These are phyloP conservation scores for Halichondria panicea DNA, from an alignment of 37 sponge, comb jelly and placozoan species.

Conservation along the genomic window DNA sequence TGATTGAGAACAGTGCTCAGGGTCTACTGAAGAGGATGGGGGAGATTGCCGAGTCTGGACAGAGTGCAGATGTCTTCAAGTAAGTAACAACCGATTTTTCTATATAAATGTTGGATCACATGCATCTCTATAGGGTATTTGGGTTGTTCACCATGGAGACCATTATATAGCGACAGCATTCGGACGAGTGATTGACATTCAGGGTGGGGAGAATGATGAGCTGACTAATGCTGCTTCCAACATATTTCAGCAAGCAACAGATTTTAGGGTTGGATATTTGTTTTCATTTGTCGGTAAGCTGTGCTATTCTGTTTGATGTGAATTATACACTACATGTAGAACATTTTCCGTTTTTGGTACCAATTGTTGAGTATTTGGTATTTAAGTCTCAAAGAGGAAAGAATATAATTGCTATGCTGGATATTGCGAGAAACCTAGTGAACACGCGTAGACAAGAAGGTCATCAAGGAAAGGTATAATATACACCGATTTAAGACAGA, in stretches of 20 bases:
- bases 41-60: conserved; percentile 23
- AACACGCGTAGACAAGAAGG: neutral
- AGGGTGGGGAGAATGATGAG: conserved; percentile 44
- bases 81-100: too few relatives aligned
- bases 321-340: too few relatives aligned
- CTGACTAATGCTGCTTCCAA: conserved; percentile 37
- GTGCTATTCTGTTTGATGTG: too few relatives aligned
- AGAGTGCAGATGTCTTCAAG: conserved; percentile 54
- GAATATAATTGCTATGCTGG: neutral
- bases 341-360: conserved; percentile 27
- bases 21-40: conserved; percentile 26
- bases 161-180: conserved; percentile 69
- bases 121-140: conserved; percentile 20
- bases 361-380: neutral
- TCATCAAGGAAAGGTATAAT: conserved; percentile 8
- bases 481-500: too few relatives aligned
- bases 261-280: too few relatives aligned
- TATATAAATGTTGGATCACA: too few relatives aligned
- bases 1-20: conserved; percentile 38
- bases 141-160: conserved; percentile 66
- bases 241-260: conserved; percentile 10
- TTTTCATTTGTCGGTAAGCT: too few relatives aligned
- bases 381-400: neutral
- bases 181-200: conserved; percentile 36
- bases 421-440: conserved; percentile 9